phyloP scores from a whole-genome alignment of 2,888 invertebrate species.

The Hecatera dysodea region DNA sequence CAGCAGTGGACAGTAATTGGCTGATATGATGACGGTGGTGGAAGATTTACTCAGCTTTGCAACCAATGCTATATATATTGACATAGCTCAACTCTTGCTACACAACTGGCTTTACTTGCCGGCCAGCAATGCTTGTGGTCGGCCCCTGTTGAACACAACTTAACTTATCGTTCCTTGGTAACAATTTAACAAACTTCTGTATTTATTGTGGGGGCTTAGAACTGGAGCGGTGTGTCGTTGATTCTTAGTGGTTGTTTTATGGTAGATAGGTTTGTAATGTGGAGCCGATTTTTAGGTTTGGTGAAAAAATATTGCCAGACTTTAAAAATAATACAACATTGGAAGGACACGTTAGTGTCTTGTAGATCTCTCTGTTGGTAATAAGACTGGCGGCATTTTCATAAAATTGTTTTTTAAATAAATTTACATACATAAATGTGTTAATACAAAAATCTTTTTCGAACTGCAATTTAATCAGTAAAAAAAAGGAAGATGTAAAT shows the following conservation, averaged over 20 bases:
- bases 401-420: too few relatives aligned
- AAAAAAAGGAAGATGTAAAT: too few relatives aligned
- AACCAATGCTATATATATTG: neutral
- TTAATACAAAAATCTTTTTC: too few relatives aligned
- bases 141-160: conserved; percentile 73
- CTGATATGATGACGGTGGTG: too few relatives aligned
- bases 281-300: neutral
- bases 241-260: conserved; percentile 41
- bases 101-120: conserved; percentile 16
- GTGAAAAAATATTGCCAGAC: neutral
- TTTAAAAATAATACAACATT: too few relatives aligned
- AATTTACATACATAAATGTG: too few relatives aligned
- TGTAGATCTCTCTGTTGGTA: too few relatives aligned
- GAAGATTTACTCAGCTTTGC: neutral
- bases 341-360: too few relatives aligned
- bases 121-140: conserved; percentile 70
- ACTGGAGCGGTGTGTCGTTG: conserved; percentile 41
- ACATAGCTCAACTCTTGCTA: neutral
- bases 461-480: too few relatives aligned
- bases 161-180: conserved; percentile 73
- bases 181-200: conserved; percentile 64
- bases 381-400: too few relatives aligned
- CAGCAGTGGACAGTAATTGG: too few relatives aligned
- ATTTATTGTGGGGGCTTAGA: conserved; percentile 60
- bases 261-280: neutral